Evolutionary conservation across 1,140 invertebrate genomes (phyloP).

Genomic region (Delia radicum): DNA sequence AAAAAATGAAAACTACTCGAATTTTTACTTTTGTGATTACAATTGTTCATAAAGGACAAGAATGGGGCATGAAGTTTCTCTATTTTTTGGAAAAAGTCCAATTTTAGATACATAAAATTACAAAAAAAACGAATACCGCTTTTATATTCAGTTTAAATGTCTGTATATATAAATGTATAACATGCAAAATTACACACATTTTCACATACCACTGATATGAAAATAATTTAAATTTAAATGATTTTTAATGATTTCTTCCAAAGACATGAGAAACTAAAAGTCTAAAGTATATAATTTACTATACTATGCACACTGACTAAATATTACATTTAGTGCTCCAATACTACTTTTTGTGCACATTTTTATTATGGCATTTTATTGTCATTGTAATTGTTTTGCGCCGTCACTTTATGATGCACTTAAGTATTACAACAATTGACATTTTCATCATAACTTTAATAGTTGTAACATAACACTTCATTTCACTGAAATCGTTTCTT

Average conservation of each 20-base stretch:
- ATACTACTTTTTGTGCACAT: not conserved
- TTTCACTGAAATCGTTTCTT: not conserved
- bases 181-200: too few relatives aligned
- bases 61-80: not conserved
- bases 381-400: not conserved
- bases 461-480: too few relatives aligned
- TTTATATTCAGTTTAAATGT: not conserved
- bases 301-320: too few relatives aligned
- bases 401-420: not conserved
- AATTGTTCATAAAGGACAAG: not conserved
- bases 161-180: not conserved
- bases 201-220: not conserved
- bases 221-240: constrained; percentile 5
- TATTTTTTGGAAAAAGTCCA: not conserved
- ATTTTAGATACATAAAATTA: not conserved
- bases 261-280: too few relatives aligned
- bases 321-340: too few relatives aligned
- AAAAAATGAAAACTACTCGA: not conserved
- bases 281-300: too few relatives aligned
- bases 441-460: too few relatives aligned
- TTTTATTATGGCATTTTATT: not conserved
- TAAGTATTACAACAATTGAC: too few relatives aligned
- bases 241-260: constrained; percentile 2
- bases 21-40: not conserved
- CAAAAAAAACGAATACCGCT: not conserved